Evolutionary conservation across 2,797 vertebrate genomes (phyloP).

Genomic region (Typhlichthys subterraneus): DNA sequence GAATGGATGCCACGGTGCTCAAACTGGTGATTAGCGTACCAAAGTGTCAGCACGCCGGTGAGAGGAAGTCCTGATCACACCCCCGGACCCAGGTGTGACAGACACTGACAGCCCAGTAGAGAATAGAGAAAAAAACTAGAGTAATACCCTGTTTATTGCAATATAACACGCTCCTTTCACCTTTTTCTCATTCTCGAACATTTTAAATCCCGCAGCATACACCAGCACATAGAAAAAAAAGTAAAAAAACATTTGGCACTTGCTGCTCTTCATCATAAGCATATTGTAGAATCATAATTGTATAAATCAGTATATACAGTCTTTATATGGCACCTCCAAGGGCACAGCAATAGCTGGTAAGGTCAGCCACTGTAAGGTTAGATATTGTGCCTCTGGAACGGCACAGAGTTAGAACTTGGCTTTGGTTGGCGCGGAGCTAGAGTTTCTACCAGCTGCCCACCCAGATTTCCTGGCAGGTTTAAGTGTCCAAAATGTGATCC

Average conservation of each 20-base stretch:
- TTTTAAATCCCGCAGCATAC: not conserved
- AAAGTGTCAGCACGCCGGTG: too few species aligned
- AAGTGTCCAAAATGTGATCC: constrained; percentile 67
- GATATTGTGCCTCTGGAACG: constrained; percentile 67
- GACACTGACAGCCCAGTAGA: not conserved
- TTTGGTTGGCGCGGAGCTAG: constrained; percentile 55
- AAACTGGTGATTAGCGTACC: too few species aligned
- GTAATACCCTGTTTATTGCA: not conserved
- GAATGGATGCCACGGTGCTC: too few species aligned
- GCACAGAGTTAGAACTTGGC: constrained; percentile 73
- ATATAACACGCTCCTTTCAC: not conserved
- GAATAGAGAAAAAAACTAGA: constrained; percentile 16
- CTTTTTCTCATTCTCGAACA: not conserved
- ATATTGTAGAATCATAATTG: constrained; percentile 45
- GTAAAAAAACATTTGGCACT: not conserved
- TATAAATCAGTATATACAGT: constrained; percentile 35
- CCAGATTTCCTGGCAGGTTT: constrained; percentile 73
- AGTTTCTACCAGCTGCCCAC: constrained; percentile 81
- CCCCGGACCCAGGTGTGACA: too few species aligned
- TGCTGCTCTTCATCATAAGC: constrained; percentile 29
- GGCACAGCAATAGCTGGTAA: constrained; percentile 40
- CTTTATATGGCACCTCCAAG: constrained; percentile 48
- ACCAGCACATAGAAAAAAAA: not conserved
- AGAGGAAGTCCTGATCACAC: too few species aligned
- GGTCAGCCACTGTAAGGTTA: constrained; percentile 68